Percentiles rank a stretch among this genome's conserved stretches.
Evolutionary conservation across 2,113 vertebrate genomes (phyloP).

Genomic region (Emberiza fucata): DNA sequence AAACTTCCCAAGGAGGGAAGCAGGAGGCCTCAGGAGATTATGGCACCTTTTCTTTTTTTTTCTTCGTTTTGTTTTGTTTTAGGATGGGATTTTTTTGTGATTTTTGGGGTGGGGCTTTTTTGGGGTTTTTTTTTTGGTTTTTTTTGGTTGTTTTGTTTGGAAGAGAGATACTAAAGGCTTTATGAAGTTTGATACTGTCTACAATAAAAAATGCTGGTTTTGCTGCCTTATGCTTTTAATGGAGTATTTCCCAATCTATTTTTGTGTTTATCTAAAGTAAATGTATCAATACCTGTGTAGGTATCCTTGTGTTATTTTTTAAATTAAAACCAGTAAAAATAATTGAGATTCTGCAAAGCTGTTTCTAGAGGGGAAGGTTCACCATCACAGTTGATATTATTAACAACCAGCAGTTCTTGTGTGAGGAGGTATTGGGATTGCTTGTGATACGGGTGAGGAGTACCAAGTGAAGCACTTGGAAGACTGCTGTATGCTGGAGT

Average conservation of each 20-base stretch:
- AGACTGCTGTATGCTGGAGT: neutral
- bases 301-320: neutral
- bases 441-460: neutral
- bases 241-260: neutral
- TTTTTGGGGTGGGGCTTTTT: too few relatives aligned
- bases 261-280: neutral
- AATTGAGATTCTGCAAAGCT: neutral
- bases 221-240: fast-evolving
- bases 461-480: neutral
- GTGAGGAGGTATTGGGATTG: neutral
- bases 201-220: neutral
- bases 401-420: neutral
- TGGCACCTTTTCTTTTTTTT: fast-evolving
- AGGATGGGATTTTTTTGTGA: neutral
- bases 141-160: neutral
- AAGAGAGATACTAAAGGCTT: neutral
- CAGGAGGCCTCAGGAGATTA: neutral
- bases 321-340: neutral
- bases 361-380: neutral
- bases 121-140: fast-evolving
- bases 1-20: neutral
- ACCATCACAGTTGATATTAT: neutral
- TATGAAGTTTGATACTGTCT: neutral
- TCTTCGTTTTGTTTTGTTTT: neutral
- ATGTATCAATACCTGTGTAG: neutral